phyloP scores from a whole-genome alignment of 2,113 vertebrate genomes.

The Anarhynchus alexandrinus region DNA sequence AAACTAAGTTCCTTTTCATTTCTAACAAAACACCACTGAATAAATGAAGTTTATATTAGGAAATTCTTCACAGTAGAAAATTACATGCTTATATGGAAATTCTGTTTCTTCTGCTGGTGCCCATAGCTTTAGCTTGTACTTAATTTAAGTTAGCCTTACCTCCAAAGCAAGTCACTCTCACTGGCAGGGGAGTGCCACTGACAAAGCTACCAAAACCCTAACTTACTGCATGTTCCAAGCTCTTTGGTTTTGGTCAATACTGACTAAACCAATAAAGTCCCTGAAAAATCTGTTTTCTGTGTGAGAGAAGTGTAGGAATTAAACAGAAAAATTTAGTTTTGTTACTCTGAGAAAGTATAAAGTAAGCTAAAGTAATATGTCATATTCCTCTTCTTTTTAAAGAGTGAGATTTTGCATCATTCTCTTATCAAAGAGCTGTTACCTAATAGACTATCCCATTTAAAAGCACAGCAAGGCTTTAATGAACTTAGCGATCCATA shows the following conservation, averaged over 20 bases:
- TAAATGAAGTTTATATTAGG: background rate
- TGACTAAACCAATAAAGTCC: background rate
- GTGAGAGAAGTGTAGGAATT: background rate
- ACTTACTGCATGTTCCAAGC: background rate
- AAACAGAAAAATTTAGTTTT: background rate
- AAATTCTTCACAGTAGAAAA: background rate
- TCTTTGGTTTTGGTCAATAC: background rate
- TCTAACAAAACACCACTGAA: background rate
- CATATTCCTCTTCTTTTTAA: background rate
- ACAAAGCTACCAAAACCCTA: background rate
- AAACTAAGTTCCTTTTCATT: background rate
- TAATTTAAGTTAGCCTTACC: background rate
- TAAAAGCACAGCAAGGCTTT: background rate
- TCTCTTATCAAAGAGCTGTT: background rate
- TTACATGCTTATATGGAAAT: background rate
- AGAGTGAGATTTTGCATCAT: background rate
- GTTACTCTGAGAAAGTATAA: background rate
- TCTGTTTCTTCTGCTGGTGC: background rate
- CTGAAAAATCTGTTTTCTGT: background rate
- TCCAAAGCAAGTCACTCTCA: background rate
- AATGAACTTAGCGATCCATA: background rate
- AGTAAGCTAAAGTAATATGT: background rate
- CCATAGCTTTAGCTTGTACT: background rate
- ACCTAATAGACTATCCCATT: background rate
- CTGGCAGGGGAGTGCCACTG: background rate